Conservation (phyloP, 2,888 invertebrate genomes). For the Liposcelis brunnea region DNA sequence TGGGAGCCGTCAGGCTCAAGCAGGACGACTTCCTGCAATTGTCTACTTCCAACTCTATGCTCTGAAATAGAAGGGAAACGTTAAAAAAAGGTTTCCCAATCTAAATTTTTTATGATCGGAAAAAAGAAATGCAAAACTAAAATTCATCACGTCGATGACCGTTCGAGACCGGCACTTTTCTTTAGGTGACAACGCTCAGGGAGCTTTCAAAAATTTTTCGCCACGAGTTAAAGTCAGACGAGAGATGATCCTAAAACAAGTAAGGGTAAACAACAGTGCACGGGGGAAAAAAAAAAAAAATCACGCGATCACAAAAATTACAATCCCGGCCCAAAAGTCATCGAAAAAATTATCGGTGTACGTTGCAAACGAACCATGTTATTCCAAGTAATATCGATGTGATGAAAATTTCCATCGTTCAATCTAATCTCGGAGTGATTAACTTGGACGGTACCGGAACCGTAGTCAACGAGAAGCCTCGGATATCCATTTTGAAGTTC, state of each 20-base stretch:
- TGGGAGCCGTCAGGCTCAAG: conserved; percentile 49
- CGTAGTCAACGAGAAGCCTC: conserved; percentile 70
- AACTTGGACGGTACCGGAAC: conserved; percentile 57
- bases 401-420: conserved; percentile 72
- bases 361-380: conserved; percentile 25
- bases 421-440: conserved; percentile 53
- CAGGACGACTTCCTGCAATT: conserved; percentile 51
- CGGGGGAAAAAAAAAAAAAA: too few relatives aligned
- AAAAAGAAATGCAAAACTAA: conserved; percentile 2
- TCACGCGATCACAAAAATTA: too few relatives aligned
- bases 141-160: not conserved
- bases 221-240: too few relatives aligned
- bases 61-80: conserved; percentile 22
- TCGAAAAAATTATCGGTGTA: too few relatives aligned
- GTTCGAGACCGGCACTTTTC: not conserved
- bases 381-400: conserved; percentile 57
- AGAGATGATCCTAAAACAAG: too few relatives aligned
- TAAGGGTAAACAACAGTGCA: too few relatives aligned
- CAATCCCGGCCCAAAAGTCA: too few relatives aligned
- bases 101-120: not conserved
- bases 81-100: not conserved
- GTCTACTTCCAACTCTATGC: conserved; percentile 62
- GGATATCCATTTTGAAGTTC: conserved; percentile 73
- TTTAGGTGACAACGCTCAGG: too few relatives aligned
- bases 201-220: too few relatives aligned